phyloP scores from a whole-genome alignment of 1,140 invertebrate genomes.

The Monomorium pharaonis region DNA sequence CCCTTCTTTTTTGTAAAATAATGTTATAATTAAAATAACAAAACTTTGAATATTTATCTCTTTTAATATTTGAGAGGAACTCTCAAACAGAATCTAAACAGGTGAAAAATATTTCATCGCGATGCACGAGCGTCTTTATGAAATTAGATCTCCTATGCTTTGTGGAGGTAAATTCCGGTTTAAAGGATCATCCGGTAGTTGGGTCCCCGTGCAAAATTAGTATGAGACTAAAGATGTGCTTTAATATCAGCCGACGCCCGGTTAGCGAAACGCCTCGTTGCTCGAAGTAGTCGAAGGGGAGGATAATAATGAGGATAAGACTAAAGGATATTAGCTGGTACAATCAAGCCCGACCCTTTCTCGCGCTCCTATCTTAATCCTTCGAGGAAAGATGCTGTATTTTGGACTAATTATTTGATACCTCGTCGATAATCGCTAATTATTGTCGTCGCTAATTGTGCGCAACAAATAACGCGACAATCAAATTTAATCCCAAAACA shows the following conservation, averaged over 20 bases:
- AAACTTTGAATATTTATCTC: background rate
- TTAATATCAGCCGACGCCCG: constrained; percentile 74
- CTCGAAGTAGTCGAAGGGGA: constrained; percentile 64
- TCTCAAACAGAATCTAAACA: background rate
- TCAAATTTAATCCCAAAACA: background rate
- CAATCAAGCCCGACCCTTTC: constrained; percentile 62
- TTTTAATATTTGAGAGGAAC: too few relatives aligned
- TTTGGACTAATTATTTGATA: constrained; percentile 80
- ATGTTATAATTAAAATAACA: background rate
- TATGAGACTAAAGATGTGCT: constrained; percentile 72
- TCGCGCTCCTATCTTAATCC: constrained; percentile 49
- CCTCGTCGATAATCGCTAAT: constrained; percentile 54
- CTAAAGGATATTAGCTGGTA: constrained; percentile 81
- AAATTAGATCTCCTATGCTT: constrained; percentile 33
- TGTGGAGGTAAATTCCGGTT: constrained; percentile 57
- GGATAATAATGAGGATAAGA: constrained; percentile 81
- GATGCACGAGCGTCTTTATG: background rate
- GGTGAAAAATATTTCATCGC: background rate
- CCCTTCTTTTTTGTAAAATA: background rate
- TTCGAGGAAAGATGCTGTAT: constrained; percentile 47
- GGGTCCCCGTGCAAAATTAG: constrained; percentile 73
- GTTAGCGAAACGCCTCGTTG: constrained; percentile 57
- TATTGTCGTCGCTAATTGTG: constrained; percentile 40
- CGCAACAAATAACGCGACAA: background rate
- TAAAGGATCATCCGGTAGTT: constrained; percentile 71